Evolutionary conservation across 2,113 vertebrate species (phyloP).

Genomic region (Uria lomvia): DNA sequence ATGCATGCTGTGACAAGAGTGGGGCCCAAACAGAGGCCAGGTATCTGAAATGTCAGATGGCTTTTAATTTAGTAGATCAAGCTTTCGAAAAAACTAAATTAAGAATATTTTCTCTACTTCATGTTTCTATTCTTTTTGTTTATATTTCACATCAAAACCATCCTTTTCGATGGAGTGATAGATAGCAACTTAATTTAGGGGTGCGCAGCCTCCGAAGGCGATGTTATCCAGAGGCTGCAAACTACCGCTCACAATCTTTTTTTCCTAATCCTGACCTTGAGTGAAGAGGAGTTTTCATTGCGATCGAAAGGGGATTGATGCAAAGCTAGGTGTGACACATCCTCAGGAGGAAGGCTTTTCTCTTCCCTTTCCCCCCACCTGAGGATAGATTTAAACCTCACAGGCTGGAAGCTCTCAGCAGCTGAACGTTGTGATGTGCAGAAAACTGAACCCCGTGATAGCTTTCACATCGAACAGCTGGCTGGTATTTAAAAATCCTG

Average conservation of each 20-base stretch:
- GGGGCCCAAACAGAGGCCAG: neutral
- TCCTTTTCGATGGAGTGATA: neutral
- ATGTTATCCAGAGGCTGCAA: neutral
- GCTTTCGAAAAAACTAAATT: neutral
- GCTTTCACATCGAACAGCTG: neutral
- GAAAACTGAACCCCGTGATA: neutral
- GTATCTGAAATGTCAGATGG: neutral
- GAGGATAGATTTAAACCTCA: neutral
- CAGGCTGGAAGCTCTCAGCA: neutral
- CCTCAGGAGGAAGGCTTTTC: neutral
- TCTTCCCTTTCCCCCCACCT: neutral
- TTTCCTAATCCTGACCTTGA: neutral
- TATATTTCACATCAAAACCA: neutral
- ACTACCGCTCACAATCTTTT: neutral
- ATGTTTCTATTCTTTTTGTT: neutral
- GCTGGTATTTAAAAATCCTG: neutral
- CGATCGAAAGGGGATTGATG: neutral
- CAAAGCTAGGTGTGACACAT: neutral
- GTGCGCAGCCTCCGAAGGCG: accelerated
- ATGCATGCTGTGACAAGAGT: neutral
- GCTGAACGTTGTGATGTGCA: neutral
- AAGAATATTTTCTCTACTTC: neutral
- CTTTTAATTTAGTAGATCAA: neutral
- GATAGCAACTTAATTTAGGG: neutral
- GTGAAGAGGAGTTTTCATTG: neutral